Base-by-base conservation (phyloP, 2,888 invertebrate genomes). In the Polydrusus cervinus region DNA sequence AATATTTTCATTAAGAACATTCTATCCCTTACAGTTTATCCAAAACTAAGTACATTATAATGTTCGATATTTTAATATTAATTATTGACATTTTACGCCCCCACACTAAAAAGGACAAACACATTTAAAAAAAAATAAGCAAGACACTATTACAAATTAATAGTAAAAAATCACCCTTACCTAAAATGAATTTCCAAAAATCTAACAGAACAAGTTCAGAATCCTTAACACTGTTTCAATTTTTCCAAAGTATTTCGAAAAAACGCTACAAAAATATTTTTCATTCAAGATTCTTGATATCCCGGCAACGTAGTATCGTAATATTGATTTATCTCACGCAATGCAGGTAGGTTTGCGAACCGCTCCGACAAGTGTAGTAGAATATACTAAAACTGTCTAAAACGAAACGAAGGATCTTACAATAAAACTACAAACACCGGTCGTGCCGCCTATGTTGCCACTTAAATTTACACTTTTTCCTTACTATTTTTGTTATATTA, bases 361-460 rank as follows among this genome's bases (percentile, higher is more conserved):
- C 18, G 13, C 14, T 8, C 55, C 38, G 30, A 6, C 53, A 38
- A 67, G 53, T 18, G 40, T 43, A 7, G 53, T 55, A 67, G 51
- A 53, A 30, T 18, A 38, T 67, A 67, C 66, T 67, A 55, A 55
- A 25, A 1, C n/a, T n/a, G n/a, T n/a, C 25, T 1, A 25, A 25
- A 25, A 1, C 25, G 25, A 25, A 51, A 47, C n/a, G 38, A n/a
- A 38, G 13, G 1, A 40, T 14, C 38, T 14, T 18, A 66, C 66
- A 18, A 47, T 67, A 51, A 47, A 47, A 67, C 40, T 53, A 67
- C 51, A 62, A 49, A 70, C 62, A 61, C 61, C 70, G 61, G 70
- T 51, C 51, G 40, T 49, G 51, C 38, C 18, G 70, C 70, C 70
- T 38, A 40, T 38, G 70, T 70, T 70, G 60, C 70, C 61, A 47